These are phyloP conservation scores for Toxotes jaculatrix DNA, from an alignment of 2,113 vertebrate genomes.

Conservation along the genomic window DNA sequence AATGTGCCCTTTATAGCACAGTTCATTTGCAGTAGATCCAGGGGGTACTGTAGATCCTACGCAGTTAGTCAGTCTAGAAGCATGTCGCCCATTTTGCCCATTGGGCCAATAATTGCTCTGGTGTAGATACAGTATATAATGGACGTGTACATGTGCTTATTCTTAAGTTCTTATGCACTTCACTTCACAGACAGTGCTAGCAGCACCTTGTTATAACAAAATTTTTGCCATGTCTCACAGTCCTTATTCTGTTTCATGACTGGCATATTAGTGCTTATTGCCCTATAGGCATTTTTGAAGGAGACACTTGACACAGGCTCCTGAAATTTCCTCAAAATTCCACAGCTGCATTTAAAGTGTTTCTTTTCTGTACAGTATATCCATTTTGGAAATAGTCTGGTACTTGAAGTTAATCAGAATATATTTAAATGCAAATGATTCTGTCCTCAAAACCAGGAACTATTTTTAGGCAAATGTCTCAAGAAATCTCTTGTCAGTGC, in stretches of 20 bases:
- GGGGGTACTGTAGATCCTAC: not conserved
- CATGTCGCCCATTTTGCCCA: not conserved
- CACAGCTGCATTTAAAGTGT: constrained; percentile 4
- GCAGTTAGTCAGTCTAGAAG: not conserved
- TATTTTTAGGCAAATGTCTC: not conserved
- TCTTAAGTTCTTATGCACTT: constrained; percentile 7
- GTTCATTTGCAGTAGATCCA: not conserved
- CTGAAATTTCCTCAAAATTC: constrained; percentile 9
- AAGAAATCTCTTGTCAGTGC: not conserved
- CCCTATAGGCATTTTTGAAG: constrained; percentile 53
- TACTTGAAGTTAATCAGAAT: constrained; percentile 1
- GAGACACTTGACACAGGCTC: constrained; percentile 26
- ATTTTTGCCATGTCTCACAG: constrained; percentile 37
- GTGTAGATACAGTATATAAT: constrained; percentile 14
- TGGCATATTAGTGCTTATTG: constrained; percentile 44
- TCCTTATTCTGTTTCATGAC: constrained; percentile 42
- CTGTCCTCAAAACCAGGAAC: not conserved
- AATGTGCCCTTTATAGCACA: not conserved
- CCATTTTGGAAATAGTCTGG: not conserved
- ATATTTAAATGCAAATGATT: not conserved
- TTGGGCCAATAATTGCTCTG: constrained; percentile 16
- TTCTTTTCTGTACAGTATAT: not conserved
- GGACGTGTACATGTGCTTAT: not conserved
- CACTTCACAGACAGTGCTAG: constrained; percentile 36
- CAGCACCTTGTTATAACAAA: constrained; percentile 54